Conservation (phyloP, 2,888 invertebrate genomes). For the Acronicta aceris region DNA sequence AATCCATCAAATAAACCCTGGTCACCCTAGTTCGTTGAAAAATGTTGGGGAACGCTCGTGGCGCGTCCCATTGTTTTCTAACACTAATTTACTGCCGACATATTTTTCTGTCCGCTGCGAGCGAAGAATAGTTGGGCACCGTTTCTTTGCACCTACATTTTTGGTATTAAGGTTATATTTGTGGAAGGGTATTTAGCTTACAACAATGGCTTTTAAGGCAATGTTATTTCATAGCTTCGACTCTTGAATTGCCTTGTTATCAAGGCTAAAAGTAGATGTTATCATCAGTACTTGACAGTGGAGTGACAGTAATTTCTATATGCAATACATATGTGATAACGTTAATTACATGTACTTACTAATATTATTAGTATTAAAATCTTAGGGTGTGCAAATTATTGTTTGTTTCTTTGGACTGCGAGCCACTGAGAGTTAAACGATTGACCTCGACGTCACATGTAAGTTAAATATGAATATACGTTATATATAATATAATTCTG, state of each 20-base stretch:
- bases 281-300: neutral
- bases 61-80: slow-evolving; percentile 66
- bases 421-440: too few species aligned
- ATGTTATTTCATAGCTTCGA: neutral
- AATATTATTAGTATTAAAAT: too few species aligned
- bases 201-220: slow-evolving; percentile 8
- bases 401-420: too few species aligned
- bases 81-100: slow-evolving; percentile 69
- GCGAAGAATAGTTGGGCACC: slow-evolving; percentile 58
- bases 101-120: slow-evolving; percentile 64
- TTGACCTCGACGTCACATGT: too few species aligned
- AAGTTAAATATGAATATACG: too few species aligned
- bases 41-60: slow-evolving; percentile 58
- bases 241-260: neutral
- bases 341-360: too few species aligned
- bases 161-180: slow-evolving; percentile 41
- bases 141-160: slow-evolving; percentile 49
- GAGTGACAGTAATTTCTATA: neutral
- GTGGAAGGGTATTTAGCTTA: slow-evolving; percentile 24
- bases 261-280: neutral
- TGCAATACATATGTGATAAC: too few species aligned
- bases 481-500: too few species aligned
- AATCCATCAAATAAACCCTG: slow-evolving; percentile 35
- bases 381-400: too few species aligned
- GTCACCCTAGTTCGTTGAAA: slow-evolving; percentile 62